phyloP scores from a whole-genome alignment of 2,888 invertebrate genomes.

The Scaptomyza polygonia region DNA sequence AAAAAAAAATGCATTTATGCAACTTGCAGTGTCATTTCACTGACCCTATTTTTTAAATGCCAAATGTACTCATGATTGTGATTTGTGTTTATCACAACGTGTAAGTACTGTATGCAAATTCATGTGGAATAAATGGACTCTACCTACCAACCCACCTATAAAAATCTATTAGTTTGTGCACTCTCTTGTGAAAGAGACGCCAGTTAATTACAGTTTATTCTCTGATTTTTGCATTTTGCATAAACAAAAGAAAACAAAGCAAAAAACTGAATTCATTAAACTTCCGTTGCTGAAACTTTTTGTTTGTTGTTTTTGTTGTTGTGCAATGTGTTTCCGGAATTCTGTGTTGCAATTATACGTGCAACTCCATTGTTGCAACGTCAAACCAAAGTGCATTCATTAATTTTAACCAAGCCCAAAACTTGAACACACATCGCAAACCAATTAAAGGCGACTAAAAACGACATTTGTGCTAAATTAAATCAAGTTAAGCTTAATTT shows the following conservation, averaged over 20 bases:
- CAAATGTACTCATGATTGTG: conserved; percentile 6
- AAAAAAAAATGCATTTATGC: conserved; percentile 39
- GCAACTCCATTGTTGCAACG: conserved; percentile 48
- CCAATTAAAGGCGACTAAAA: conserved; percentile 33
- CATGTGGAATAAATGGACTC: conserved; percentile 63
- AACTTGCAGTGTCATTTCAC: conserved; percentile 25
- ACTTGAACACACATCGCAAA: conserved; percentile 1
- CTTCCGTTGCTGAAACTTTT: conserved; percentile 44
- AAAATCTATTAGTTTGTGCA: conserved; percentile 21
- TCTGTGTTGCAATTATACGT: conserved; percentile 39
- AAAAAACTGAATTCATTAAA: conserved; percentile 38
- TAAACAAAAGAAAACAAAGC: conserved; percentile 8
- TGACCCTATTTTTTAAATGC: conserved; percentile 22
- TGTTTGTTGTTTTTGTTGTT: conserved; percentile 30
- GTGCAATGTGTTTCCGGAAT: conserved; percentile 47
- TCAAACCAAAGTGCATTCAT: conserved; percentile 50
- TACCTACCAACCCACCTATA: conserved; percentile 26
- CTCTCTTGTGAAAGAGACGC: conserved; percentile 23
- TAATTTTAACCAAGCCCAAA: conserved; percentile 3
- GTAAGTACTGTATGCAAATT: conserved; percentile 57
- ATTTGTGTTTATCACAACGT: conserved; percentile 4
- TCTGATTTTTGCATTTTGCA: conserved; percentile 12
- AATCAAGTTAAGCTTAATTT: conserved; percentile 6
- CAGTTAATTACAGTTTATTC: conserved; percentile 67
- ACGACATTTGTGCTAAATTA: conserved; percentile 6